A percentile compares a stretch with the other conserved stretches of the same genome.
These are phyloP conservation scores for Leptinotarsa lineolata DNA, from an alignment of 1,140 invertebrate species.

Conservation along the genomic window DNA sequence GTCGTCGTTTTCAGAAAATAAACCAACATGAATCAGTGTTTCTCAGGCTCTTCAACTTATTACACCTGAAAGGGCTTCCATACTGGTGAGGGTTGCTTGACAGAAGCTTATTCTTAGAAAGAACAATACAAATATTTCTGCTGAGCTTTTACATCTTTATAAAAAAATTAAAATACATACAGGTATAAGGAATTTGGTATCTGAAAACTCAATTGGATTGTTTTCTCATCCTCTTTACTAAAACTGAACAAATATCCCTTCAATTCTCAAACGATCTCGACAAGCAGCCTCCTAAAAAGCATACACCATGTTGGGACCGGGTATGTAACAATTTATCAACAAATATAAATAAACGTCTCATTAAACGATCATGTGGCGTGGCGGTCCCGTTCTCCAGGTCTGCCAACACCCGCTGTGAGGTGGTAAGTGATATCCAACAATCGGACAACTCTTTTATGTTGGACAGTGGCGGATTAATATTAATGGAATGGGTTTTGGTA, in stretches of 20 bases:
- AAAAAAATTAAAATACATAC: too few relatives aligned
- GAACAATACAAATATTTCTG: too few relatives aligned
- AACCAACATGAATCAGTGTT: too few relatives aligned
- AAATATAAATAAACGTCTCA: slow-evolving; percentile 42
- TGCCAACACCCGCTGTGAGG: slow-evolving; percentile 27
- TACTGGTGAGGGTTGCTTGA: too few relatives aligned
- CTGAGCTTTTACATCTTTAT: too few relatives aligned
- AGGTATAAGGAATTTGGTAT: too few relatives aligned
- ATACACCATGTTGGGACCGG: neutral
- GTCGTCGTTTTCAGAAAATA: too few relatives aligned
- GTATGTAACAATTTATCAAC: slow-evolving; percentile 37
- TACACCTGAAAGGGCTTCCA: too few relatives aligned
- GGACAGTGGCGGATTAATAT: slow-evolving; percentile 2
- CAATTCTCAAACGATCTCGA: neutral
- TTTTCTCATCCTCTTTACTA: neutral
- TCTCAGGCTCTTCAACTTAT: too few relatives aligned
- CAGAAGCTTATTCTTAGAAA: too few relatives aligned
- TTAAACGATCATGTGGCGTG: slow-evolving; percentile 35
- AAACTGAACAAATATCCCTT: slow-evolving; percentile 2
- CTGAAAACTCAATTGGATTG: too few relatives aligned
- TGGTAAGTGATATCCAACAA: slow-evolving; percentile 41
- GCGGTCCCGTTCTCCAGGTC: slow-evolving; percentile 15
- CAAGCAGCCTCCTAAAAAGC: neutral
- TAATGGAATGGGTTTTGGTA: neutral
- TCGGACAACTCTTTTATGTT: slow-evolving; percentile 39